Percentiles rank a stretch among this genome's conserved stretches.
Conservation (phyloP, 2,888 invertebrate genomes). For the Anthophora plumipes region DNA sequence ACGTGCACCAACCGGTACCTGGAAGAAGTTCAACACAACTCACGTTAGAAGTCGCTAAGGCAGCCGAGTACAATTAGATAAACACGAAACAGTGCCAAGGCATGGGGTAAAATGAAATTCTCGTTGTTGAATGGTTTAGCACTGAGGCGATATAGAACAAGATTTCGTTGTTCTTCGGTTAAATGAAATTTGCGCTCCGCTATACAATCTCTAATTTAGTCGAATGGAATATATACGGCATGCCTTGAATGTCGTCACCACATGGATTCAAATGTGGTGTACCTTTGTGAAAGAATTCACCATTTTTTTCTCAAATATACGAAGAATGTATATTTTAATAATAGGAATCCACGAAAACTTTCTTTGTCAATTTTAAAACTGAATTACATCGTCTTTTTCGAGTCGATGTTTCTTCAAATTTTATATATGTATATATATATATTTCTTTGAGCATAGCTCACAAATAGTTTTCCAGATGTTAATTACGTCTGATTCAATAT, state of each 20-base stretch:
- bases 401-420: no score
- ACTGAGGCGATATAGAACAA: constrained; percentile 3
- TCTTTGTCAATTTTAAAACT: no score
- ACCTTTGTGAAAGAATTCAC: not conserved
- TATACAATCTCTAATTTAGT: constrained; percentile 34
- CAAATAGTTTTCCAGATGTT: not conserved
- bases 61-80: constrained; percentile 46
- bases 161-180: constrained; percentile 27
- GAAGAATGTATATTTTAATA: no score
- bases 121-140: constrained; percentile 26
- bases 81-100: constrained; percentile 41
- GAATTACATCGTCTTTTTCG: no score
- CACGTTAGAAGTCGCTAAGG: constrained; percentile 21
- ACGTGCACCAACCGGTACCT: constrained; percentile 1
- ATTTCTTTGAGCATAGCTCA: no score
- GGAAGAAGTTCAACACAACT: constrained; percentile 43
- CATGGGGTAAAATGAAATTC: constrained; percentile 22
- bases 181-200: constrained; percentile 24
- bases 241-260: not conserved
- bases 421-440: no score
- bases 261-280: not conserved
- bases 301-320: not conserved
- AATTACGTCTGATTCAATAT: not conserved
- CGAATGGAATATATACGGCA: not conserved
- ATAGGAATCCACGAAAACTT: no score